These are phyloP conservation scores for Apteryx mantelli DNA, from an alignment of 2,113 vertebrate species.

Conservation along the genomic window DNA sequence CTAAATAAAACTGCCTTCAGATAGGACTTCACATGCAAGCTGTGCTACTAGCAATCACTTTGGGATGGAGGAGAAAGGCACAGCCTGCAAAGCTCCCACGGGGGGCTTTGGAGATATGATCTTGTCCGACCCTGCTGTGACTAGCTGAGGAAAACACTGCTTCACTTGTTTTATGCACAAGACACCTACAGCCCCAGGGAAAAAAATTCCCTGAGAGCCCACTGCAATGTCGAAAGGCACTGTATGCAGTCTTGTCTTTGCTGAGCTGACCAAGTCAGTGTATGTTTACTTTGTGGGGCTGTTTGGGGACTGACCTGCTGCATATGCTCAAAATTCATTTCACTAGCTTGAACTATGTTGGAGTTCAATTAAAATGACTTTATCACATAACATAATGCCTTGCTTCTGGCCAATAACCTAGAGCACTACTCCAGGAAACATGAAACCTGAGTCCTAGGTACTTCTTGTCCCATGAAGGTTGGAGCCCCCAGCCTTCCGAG, in stretches of 20 bases:
- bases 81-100: background rate
- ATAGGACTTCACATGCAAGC: background rate
- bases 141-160: background rate
- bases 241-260: fast-evolving
- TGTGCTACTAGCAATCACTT: background rate
- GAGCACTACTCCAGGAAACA: background rate
- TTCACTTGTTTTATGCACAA: background rate
- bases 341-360: background rate
- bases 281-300: background rate
- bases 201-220: background rate
- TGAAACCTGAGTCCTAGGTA: fast-evolving
- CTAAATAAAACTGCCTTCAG: background rate
- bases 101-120: background rate
- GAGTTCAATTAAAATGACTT: background rate
- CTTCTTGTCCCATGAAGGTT: background rate
- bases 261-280: background rate
- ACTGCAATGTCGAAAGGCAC: background rate
- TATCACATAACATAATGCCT: background rate
- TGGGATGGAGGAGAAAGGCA: background rate
- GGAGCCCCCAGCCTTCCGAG: background rate
- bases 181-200: background rate
- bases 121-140: background rate
- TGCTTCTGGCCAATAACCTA: background rate
- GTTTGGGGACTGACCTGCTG: background rate
- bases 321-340: background rate